Evolutionary conservation across 2,113 vertebrate genomes (phyloP).

Genomic region (Zapornia atra): DNA sequence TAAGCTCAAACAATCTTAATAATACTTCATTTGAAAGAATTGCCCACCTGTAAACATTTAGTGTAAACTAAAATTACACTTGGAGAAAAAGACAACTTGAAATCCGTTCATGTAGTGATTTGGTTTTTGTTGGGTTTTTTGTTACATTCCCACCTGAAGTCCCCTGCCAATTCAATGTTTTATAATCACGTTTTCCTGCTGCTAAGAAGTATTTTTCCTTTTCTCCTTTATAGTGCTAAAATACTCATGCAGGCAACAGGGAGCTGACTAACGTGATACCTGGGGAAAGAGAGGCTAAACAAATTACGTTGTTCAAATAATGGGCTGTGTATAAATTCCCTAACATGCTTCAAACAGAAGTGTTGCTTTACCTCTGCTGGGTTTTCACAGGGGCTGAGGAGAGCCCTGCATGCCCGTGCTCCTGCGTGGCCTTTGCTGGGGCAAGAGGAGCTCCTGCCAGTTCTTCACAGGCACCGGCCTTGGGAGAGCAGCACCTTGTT

Average conservation of each 20-base stretch:
- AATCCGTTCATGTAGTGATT: neutral
- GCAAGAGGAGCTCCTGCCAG: neutral
- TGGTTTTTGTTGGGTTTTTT: too few relatives aligned
- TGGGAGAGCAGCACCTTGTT: neutral
- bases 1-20: neutral
- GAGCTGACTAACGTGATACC: neutral
- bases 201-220: neutral
- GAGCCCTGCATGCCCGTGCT: accelerated
- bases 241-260: neutral
- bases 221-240: neutral
- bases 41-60: neutral
- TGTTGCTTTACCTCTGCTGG: neutral
- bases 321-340: neutral
- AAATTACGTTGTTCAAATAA: neutral
- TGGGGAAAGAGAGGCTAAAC: neutral
- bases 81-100: neutral
- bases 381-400: neutral
- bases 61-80: neutral
- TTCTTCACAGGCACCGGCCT: neutral
- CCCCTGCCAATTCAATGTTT: neutral
- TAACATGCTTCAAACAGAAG: neutral
- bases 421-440: accelerated
- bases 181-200: neutral
- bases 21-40: neutral
- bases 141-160: neutral